Evolutionary conservation across 1,140 invertebrate genomes (phyloP).

Genomic region (Drosophila athabasca): DNA sequence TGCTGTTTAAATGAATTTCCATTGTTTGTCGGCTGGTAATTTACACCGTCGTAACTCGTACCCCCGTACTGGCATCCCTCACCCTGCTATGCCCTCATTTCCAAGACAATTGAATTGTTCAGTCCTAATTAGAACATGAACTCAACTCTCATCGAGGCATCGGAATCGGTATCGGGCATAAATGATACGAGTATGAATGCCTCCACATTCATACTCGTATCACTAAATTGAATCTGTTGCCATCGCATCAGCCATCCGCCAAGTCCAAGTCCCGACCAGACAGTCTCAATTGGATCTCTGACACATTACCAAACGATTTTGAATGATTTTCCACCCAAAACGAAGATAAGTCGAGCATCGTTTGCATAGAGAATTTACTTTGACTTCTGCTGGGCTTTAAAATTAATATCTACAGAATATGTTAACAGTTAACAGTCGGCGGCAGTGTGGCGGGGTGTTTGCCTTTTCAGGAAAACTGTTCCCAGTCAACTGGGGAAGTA

Average conservation of each 20-base stretch:
- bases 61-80: neutral
- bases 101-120: constrained; percentile 47
- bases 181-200: constrained; percentile 26
- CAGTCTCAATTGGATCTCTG: constrained; percentile 35
- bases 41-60: constrained; percentile 21
- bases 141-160: neutral
- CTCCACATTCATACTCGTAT: constrained; percentile 8
- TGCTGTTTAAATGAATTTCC: constrained; percentile 53
- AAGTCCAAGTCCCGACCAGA: constrained; percentile 16
- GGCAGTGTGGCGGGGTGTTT: neutral
- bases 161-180: neutral
- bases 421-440: constrained; percentile 23
- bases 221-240: constrained; percentile 20
- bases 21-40: constrained; percentile 49
- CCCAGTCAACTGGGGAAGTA: constrained; percentile 40
- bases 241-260: neutral
- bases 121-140: constrained; percentile 37
- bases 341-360: constrained; percentile 1
- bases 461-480: constrained; percentile 25
- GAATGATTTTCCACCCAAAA: constrained; percentile 10
- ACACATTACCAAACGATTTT: constrained; percentile 16
- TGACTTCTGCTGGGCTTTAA: neutral
- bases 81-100: neutral
- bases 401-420: constrained; percentile 14
- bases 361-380: constrained; percentile 16